phyloP scores from a whole-genome alignment of 2,888 invertebrate genomes.

The Pseudococcus longispinus region DNA sequence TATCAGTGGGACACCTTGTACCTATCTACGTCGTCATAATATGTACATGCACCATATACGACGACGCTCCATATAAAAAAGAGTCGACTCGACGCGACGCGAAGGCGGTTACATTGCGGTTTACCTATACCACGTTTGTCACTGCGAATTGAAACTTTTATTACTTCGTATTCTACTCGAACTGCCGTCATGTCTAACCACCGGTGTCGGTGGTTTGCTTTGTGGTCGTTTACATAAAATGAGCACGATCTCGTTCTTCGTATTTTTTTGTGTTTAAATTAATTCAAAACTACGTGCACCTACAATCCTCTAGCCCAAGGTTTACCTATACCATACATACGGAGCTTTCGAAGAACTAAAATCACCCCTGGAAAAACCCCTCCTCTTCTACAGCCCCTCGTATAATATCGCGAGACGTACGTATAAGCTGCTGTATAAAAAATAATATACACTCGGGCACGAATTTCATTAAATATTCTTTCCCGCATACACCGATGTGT shows the following conservation, averaged over 20 bases:
- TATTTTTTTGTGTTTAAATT: neutral
- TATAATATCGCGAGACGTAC: no score
- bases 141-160: neutral
- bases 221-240: neutral
- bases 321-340: neutral
- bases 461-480: constrained; percentile 5
- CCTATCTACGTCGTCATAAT: no score
- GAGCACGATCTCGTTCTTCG: neutral
- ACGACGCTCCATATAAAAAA: neutral
- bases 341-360: neutral
- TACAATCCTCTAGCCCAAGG: neutral
- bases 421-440: neutral
- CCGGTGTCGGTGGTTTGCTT: neutral
- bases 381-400: neutral
- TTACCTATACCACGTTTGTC: constrained; percentile 41
- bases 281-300: neutral
- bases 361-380: neutral
- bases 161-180: neutral
- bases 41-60: neutral
- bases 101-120: neutral
- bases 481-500: neutral
- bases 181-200: constrained; percentile 18
- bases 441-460: neutral
- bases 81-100: neutral
- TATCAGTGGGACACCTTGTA: no score